A percentile compares a stretch with the other conserved stretches of the same genome.
phyloP scores from a whole-genome alignment of 2,888 invertebrate species.

The Xylophagus ater region DNA sequence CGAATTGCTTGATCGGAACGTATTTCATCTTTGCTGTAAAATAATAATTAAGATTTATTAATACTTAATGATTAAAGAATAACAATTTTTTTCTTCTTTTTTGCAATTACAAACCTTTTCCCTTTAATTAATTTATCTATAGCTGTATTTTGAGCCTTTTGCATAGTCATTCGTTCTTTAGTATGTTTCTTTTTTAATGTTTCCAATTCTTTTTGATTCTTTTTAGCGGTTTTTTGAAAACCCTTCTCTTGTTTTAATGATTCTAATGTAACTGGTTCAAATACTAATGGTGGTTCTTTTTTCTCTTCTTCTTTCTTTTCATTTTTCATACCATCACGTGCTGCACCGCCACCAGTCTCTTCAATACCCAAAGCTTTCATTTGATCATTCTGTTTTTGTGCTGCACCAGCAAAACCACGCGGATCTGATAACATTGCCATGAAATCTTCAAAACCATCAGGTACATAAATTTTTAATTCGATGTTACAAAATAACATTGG shows the following conservation, averaged over 20 bases:
- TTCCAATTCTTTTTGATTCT: slow-evolving; percentile 93
- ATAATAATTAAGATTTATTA: background rate
- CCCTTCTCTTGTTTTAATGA: slow-evolving; percentile 79
- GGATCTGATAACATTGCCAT: slow-evolving; percentile 97
- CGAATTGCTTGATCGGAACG: slow-evolving; percentile 67
- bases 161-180: slow-evolving; percentile 82
- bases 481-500: slow-evolving; percentile 99
- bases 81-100: slow-evolving; percentile 1
- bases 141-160: slow-evolving; percentile 81
- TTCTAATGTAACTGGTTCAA: slow-evolving; percentile 85
- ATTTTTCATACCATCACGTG: slow-evolving; percentile 51
- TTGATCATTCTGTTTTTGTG: slow-evolving; percentile 77
- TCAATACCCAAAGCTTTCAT: slow-evolving; percentile 95
- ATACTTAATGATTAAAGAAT: slow-evolving; percentile 1
- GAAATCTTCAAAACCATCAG: slow-evolving; percentile 96
- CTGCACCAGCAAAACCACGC: slow-evolving; percentile 77
- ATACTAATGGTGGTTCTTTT: slow-evolving; percentile 61
- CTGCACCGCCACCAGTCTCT: slow-evolving; percentile 53
- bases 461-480: slow-evolving; percentile 98
- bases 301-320: slow-evolving; percentile 70
- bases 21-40: slow-evolving; percentile 64
- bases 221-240: slow-evolving; percentile 83
- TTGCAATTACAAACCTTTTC: slow-evolving; percentile 54
- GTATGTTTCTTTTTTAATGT: slow-evolving; percentile 82
- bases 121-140: slow-evolving; percentile 91